Evolutionary conservation across 2,113 vertebrate species (phyloP).

Genomic region (Elaphurus davidianus): DNA sequence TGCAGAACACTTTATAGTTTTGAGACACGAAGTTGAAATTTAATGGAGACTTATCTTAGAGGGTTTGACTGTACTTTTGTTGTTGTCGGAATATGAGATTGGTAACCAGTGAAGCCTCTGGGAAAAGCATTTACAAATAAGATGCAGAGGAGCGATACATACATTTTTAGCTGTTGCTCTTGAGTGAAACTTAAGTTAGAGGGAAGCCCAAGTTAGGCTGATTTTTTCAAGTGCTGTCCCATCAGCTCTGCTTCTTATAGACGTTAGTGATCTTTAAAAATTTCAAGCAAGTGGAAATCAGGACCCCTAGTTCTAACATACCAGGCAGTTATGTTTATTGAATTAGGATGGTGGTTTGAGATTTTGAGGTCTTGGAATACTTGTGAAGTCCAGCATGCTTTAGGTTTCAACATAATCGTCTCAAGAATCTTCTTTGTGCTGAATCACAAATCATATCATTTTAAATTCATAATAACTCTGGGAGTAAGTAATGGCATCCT

Average conservation of each 20-base stretch:
- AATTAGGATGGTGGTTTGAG: background rate
- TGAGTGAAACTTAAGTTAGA: constrained; percentile 6
- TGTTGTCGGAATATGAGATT: constrained; percentile 22
- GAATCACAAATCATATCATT: background rate
- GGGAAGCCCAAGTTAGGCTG: constrained; percentile 6
- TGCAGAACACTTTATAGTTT: constrained; percentile 4
- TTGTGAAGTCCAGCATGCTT: background rate
- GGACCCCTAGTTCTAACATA: background rate
- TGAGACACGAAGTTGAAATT: constrained; percentile 57
- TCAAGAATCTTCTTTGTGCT: background rate
- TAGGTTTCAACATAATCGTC: background rate
- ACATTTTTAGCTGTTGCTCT: constrained; percentile 20
- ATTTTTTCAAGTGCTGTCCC: background rate
- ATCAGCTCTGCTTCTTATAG: background rate
- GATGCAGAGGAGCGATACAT: background rate
- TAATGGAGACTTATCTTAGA: background rate
- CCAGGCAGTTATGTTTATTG: background rate
- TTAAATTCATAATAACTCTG: background rate
- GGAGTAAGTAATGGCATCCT: background rate
- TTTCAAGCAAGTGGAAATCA: constrained; percentile 6
- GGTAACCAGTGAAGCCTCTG: constrained; percentile 39
- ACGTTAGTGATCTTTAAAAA: background rate
- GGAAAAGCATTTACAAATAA: constrained; percentile 25
- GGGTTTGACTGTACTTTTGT: constrained; percentile 19
- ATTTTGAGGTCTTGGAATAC: background rate